These are phyloP conservation scores for Lasioglossum marginatum DNA, from an alignment of 2,888 invertebrate species.

Conservation along the genomic window DNA sequence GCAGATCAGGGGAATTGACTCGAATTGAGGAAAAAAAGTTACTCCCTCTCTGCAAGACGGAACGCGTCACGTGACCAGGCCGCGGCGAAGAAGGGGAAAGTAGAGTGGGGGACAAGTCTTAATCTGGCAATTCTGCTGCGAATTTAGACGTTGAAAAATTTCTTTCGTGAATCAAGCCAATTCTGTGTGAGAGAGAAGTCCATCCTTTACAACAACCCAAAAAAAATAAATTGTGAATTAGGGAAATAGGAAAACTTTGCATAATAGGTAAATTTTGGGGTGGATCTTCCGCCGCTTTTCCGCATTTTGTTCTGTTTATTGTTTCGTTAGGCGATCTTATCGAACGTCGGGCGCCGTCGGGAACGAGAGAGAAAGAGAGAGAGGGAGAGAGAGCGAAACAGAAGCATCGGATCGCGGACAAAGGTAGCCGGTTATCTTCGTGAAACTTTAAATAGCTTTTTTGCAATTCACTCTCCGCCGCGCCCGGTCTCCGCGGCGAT, in stretches of 20 bases:
- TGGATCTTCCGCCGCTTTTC: background rate
- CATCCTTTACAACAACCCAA: background rate
- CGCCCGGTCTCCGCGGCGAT: constrained; percentile 22
- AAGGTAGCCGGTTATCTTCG: constrained; percentile 41
- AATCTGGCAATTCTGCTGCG: too few species aligned
- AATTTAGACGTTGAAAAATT: too few species aligned
- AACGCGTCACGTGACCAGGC: too few species aligned
- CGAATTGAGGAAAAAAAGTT: too few species aligned
- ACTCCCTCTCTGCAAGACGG: too few species aligned
- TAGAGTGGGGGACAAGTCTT: too few species aligned
- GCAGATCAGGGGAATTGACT: too few species aligned
- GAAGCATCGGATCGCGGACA: constrained; percentile 12
- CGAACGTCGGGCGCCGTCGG: background rate
- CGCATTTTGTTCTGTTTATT: background rate
- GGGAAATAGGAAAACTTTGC: background rate
- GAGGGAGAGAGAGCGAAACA: background rate
- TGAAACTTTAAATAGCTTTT: constrained; percentile 56
- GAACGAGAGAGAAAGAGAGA: background rate
- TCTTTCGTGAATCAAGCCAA: too few species aligned
- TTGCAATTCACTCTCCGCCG: constrained; percentile 24
- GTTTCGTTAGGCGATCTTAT: constrained; percentile 9
- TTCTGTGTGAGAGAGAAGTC: too few species aligned
- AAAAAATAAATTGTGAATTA: background rate
- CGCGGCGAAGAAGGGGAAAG: too few species aligned
- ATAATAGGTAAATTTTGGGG: background rate